phyloP scores from a whole-genome alignment of 2,113 vertebrate genomes.

The Chamaetylas fuelleborni region DNA sequence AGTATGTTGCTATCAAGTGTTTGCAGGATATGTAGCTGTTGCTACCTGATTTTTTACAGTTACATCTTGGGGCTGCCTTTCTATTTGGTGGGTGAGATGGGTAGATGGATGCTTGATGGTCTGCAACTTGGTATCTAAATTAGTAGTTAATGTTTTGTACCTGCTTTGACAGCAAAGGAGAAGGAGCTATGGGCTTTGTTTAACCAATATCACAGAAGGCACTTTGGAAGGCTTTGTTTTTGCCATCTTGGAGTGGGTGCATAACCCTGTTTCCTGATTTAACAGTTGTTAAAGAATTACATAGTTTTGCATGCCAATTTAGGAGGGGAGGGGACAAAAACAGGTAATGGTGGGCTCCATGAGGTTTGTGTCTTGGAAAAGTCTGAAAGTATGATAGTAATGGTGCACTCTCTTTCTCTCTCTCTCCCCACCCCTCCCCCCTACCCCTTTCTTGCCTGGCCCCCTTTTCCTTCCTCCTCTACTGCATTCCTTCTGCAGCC shows the following conservation, averaged over 20 bases:
- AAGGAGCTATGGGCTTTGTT: neutral
- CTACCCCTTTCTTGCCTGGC: neutral
- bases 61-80: neutral
- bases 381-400: neutral
- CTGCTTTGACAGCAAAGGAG: neutral
- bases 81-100: neutral
- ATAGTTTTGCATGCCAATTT: neutral
- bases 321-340: neutral
- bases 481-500: constrained; percentile 69
- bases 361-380: neutral
- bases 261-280: neutral
- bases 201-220: neutral
- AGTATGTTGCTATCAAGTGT: neutral
- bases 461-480: neutral
- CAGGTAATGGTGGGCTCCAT: neutral
- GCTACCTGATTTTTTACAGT: neutral
- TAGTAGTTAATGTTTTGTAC: neutral
- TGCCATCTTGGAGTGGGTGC: neutral
- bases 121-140: neutral
- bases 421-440: neutral
- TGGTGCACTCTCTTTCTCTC: neutral
- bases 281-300: neutral
- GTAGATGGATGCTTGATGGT: neutral
- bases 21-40: neutral
- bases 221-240: neutral